phyloP scores from a whole-genome alignment of 2,888 invertebrate genomes.

The Drosophila niveifrons region DNA sequence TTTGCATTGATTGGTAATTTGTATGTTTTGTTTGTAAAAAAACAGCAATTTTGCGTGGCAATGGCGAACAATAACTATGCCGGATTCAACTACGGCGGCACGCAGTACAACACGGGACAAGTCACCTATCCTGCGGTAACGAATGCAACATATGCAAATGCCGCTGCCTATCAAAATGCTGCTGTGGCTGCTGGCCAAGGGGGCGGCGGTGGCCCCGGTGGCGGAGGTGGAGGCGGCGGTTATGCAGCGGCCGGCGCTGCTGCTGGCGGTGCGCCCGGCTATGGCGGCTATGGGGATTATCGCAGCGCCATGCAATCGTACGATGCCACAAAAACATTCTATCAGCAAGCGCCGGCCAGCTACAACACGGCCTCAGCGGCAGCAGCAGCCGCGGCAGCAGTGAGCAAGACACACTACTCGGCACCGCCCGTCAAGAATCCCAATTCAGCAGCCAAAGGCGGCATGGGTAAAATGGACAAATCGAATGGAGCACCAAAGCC shows the following conservation, averaged over 20 bases:
- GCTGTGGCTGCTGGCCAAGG: constrained; percentile 87
- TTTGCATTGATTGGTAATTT: constrained; percentile 70
- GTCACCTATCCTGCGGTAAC: constrained; percentile 83
- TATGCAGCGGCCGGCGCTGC: constrained; percentile 59
- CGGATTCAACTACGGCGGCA: constrained; percentile 96
- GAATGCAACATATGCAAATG: constrained; percentile 92
- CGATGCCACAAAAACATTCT: constrained; percentile 94
- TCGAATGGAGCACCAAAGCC: constrained; percentile 77
- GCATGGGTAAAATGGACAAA: constrained; percentile 82
- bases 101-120: constrained; percentile 91
- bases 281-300: constrained; percentile 87
- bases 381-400: constrained; percentile 83
- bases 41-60: constrained; percentile 47
- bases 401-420: constrained; percentile 85
- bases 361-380: constrained; percentile 85
- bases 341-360: constrained; percentile 89
- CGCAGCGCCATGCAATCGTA: constrained; percentile 89
- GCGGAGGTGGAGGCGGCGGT: constrained; percentile 39
- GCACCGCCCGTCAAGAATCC: constrained; percentile 89
- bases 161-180: constrained; percentile 93
- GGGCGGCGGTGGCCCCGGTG: constrained; percentile 88
- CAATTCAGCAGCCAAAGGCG: constrained; percentile 86
- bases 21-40: constrained; percentile 42
- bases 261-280: constrained; percentile 86
- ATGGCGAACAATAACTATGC: constrained; percentile 94